Base-by-base conservation (phyloP, 2,797 vertebrate species). In the Taeniopygia guttata region DNA sequence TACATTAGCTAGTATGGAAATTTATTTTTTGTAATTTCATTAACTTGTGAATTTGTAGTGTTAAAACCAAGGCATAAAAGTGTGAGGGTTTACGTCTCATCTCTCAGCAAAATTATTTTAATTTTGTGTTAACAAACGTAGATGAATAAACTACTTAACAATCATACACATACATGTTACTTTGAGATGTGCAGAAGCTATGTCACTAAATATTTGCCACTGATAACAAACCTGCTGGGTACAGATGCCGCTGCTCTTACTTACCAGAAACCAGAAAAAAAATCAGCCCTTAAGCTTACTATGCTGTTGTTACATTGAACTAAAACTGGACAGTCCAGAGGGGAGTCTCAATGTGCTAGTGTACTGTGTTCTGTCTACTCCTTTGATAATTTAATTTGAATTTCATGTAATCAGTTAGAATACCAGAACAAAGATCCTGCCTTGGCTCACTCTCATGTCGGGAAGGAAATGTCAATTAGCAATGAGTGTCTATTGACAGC, bases 81-180 rank as follows among this genome's bases (percentile, higher is more conserved):
- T 42, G 19, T 69, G n/a, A 10, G 16, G 7, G 5, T 38, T 79
- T 69, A 26, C 0, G 0, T 80, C 36, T 60, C 18, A 13, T 55
- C 11, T 89, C 21, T 84, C 36, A 63, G 32, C 10, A 45, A 73
- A 58, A 23, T 58, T 26, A 27, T 11, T 84, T 91, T 74, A 16
- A 45, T 63, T 77, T 90, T 2, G 12, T 78, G 20, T 30, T 29
- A 74, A 42, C 10, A 84, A 74, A 32, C 42, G 21, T 38, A 27
- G 11, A 10, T 67, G 13, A 52, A 49, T 67, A 58, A 91, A n/a
- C 16, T 78, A 11, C 14, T 75, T 72, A 48, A 38, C 9, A 73
- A 43, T 74, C 36, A n/a, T 66, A n/a, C 4, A 9, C 7, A 6
- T 70, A 13, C 7, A 1, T 0, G 0, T 68, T 69, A 46, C 32